Base-by-base conservation (phyloP, 2,888 invertebrate genomes). In the Periphyllus acericola region DNA sequence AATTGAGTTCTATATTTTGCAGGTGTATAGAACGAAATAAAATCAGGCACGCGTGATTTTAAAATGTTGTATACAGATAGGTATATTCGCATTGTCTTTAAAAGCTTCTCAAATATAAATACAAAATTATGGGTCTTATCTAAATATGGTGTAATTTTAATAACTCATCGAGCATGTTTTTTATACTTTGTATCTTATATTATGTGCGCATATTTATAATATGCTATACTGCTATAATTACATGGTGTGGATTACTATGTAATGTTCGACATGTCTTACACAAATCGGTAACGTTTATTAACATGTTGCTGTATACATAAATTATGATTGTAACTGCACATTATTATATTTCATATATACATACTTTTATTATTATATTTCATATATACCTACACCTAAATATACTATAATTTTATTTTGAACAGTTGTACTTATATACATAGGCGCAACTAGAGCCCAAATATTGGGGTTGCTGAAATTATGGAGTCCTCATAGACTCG, bases 61-160 rank as follows among this genome's bases (percentile, higher is more conserved):
- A 14, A 46, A 46, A 46, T 46, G 9, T 46, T 46, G 6, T 46
- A 46, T 46, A 11, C 14, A 46, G 14, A 14, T 14, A 46, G 11
- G 11, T 46, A 46, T 11, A 46, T 46, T 46, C 1, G 14, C 14
- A 46, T 46, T 46, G 60, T 60, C 60, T 60, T 25, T 25, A 3
- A 25, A 60, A 60, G 6, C 25, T 60, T 60, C 14, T 46, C 60
- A 60, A 25, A 25, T 21, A 25, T 60, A 60, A 60, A 21, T 4
- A 21, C 21, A 55, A 21, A 60, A 25, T 60, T 21, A 60, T 60
- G 55, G 19, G 21, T 46, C 14, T 46, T 14, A 14, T 2, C 11
- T 1, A 46, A 71, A 25, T 5, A 29, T 74, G 3, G 55, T 83
- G 19, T 83, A 72, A 83, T 83, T 83, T 83, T 21, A 83, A 74